phyloP scores from a whole-genome alignment of 2,888 invertebrate genomes.

The Zootermopsis nevadensis region DNA sequence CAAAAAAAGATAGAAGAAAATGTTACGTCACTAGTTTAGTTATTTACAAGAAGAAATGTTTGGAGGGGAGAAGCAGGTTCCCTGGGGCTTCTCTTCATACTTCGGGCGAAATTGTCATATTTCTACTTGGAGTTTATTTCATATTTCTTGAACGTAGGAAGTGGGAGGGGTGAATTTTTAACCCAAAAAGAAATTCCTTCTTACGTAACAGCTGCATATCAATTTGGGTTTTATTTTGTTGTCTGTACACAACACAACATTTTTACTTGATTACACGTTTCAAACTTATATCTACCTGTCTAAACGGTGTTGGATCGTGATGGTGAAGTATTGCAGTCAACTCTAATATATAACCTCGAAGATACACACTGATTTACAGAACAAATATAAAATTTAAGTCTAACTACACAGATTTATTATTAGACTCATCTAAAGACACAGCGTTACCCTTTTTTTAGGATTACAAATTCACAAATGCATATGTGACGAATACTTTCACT shows the following conservation, averaged over 20 bases:
- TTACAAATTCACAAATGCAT: constrained; percentile 10
- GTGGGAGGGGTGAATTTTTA: background rate
- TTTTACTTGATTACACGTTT: background rate
- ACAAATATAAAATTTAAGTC: constrained; percentile 21
- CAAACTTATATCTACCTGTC: constrained; percentile 11
- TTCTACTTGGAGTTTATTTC: background rate
- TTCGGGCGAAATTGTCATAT: background rate
- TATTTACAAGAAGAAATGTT: background rate
- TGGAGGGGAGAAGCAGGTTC: background rate
- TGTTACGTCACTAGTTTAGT: background rate
- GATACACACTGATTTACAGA: background rate
- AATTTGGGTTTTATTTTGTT: constrained; percentile 18
- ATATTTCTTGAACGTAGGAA: background rate
- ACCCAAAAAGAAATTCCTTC: constrained; percentile 2
- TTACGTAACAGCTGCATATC: constrained; percentile 23
- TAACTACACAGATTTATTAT: background rate
- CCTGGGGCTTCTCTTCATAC: background rate
- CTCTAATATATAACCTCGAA: constrained; percentile 1
- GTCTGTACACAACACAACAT: constrained; percentile 30
- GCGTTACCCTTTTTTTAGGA: background rate
- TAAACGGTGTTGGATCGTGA: background rate
- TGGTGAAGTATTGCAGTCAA: constrained; percentile 14
- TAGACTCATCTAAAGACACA: background rate
- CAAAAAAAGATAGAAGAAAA: background rate
- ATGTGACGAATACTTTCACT: background rate